A percentile compares a stretch with the other conserved stretches of the same genome.
Conservation (phyloP, 1,140 invertebrate genomes). For the Carcinoscorpius rotundicauda region DNA sequence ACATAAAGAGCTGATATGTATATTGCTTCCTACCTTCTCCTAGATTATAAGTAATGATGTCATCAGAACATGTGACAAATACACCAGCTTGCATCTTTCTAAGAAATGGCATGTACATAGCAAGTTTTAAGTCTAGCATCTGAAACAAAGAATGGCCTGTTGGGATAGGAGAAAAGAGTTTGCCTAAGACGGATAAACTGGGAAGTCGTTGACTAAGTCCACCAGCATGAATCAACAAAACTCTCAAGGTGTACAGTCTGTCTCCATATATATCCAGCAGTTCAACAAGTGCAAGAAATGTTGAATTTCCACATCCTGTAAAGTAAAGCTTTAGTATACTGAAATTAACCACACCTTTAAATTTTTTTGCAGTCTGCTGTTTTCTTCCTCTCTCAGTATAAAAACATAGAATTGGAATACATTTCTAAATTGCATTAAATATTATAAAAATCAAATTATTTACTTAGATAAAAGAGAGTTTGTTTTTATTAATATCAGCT, state of each 20-base stretch:
- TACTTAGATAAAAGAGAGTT: too few relatives aligned
- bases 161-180: slow-evolving; percentile 36
- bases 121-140: slow-evolving; percentile 38
- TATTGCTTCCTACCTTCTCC: slow-evolving; percentile 7
- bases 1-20: too few relatives aligned
- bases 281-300: slow-evolving; percentile 29
- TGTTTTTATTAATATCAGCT: too few relatives aligned
- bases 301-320: slow-evolving; percentile 38
- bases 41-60: slow-evolving; percentile 34
- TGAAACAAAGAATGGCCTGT: slow-evolving; percentile 26
- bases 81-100: slow-evolving; percentile 34
- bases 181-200: slow-evolving; percentile 35
- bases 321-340: too few relatives aligned
- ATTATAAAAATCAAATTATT: too few relatives aligned
- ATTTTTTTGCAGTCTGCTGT: too few relatives aligned
- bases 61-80: slow-evolving; percentile 38
- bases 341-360: too few relatives aligned
- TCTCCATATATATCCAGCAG: slow-evolving; percentile 28
- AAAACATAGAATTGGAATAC: too few relatives aligned
- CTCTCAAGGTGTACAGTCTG: slow-evolving; percentile 26
- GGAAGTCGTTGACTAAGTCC: slow-evolving; percentile 39
- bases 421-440: too few relatives aligned
- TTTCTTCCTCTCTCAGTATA: too few relatives aligned
- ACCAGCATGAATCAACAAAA: slow-evolving; percentile 38
- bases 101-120: slow-evolving; percentile 36